phyloP scores from a whole-genome alignment of 2,888 invertebrate species.

The Gymnocheta viridis region DNA sequence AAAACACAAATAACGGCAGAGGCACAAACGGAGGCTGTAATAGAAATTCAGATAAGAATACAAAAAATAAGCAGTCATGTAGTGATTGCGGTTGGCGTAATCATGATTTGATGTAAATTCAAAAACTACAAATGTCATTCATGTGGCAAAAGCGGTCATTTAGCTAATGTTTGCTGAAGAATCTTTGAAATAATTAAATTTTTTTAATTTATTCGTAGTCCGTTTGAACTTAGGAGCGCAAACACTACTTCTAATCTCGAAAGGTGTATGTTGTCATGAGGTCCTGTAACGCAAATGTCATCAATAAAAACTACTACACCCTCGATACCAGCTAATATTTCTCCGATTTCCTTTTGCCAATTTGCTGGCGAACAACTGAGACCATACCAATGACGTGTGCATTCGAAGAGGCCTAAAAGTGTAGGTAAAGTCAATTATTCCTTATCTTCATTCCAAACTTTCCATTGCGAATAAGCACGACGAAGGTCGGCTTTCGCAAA shows the following conservation, averaged over 20 bases:
- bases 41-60: no score
- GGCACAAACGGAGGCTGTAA: no score
- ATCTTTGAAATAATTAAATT: neutral
- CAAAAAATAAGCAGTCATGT: neutral
- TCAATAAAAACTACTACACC: neutral
- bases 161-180: no score
- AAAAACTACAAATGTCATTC: neutral
- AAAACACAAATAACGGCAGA: no score
- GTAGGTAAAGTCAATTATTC: neutral
- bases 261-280: neutral
- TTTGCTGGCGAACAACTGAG: neutral
- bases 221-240: neutral
- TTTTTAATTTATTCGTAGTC: neutral
- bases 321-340: neutral
- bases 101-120: neutral
- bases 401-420: neutral
- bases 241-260: neutral
- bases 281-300: neutral
- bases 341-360: neutral
- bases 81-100: constrained; percentile 17
- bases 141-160: neutral
- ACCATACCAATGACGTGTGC: no score
- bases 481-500: neutral
- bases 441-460: neutral
- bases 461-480: neutral